Base-by-base conservation (phyloP, 2,888 invertebrate species). In the Crocallis elinguaria region DNA sequence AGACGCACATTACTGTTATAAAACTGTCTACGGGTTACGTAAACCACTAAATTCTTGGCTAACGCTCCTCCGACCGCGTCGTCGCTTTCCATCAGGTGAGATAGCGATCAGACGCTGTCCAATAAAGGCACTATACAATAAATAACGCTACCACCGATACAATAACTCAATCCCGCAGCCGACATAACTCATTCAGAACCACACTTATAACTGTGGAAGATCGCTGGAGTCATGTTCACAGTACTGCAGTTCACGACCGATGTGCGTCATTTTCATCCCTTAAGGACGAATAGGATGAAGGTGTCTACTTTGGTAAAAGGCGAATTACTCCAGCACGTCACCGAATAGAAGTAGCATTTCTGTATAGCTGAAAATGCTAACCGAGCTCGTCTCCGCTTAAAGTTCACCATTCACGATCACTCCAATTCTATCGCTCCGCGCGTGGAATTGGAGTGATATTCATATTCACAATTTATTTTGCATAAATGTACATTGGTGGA, bases 181-280 rank as follows among this genome's bases (percentile, higher is more conserved):
- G 43, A 27, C 60, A 55, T 60, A 60, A 52, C 54, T 60, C 60
- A 60, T 57, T 52, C 52, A 25, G 45, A 49, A 48, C 54, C 60
- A 46, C 42, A 57, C 51, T 54, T 55, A 55, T 57, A 55, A 60
- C 50, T 49, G 51, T 51, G 21, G 33, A 11, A 8, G 32, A 3
- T 12, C 17, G 1, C 6, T 44, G 12, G 11, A 32, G 0, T 12
- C 1, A 14, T 14, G 6, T 12, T 0, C 4, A 11, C 49, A 42
- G 43, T 48, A 39, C 25, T 0, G 25, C 25, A 48, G 19, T 0
- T 46, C 9, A 27, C 16, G 12, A 11, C 7, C 13, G 5, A 11
- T 5, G 5, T 4, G 3, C 3, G 19, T 19, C n/a, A n/a, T n/a
- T n/a, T n/a, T n/a, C n/a, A n/a, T n/a, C n/a, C n/a, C n/a, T n/a